Conservation (phyloP, 2,797 vertebrate genomes). For the Podarcis siculus region DNA sequence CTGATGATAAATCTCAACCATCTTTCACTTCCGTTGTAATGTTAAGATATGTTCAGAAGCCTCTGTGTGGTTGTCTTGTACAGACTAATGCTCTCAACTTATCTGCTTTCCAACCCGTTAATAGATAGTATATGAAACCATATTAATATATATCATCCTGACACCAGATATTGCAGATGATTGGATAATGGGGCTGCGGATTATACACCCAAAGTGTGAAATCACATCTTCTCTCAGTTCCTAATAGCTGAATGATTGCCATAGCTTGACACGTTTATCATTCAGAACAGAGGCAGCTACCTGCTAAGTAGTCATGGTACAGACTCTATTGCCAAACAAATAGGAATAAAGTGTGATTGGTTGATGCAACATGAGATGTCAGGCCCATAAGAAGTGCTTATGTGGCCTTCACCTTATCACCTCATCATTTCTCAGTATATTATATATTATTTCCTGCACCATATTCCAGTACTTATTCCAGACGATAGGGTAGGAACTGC, state of each 20-base stretch:
- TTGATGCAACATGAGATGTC: not conserved
- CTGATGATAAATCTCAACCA: constrained; percentile 22
- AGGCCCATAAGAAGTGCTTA: not conserved
- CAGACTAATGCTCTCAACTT: not conserved
- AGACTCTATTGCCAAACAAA: not conserved
- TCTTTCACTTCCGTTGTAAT: not conserved
- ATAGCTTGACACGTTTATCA: not conserved
- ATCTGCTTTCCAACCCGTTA: constrained; percentile 9
- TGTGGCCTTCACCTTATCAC: not conserved
- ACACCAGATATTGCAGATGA: not conserved
- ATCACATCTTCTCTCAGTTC: not conserved
- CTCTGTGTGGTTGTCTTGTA: not conserved
- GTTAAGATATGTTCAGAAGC: not conserved
- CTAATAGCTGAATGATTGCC: not conserved
- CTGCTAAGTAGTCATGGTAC: not conserved
- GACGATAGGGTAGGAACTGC: not conserved
- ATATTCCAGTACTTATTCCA: not conserved
- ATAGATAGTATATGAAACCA: not conserved
- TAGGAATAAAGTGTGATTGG: not conserved
- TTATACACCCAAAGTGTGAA: not conserved
- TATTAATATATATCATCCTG: not conserved
- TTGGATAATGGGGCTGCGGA: not conserved
- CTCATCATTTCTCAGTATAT: not conserved
- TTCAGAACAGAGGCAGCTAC: not conserved
- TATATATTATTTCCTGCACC: not conserved